Evolutionary conservation across 2,888 invertebrate genomes (phyloP).

Genomic region (Polydrusus tereticollis): DNA sequence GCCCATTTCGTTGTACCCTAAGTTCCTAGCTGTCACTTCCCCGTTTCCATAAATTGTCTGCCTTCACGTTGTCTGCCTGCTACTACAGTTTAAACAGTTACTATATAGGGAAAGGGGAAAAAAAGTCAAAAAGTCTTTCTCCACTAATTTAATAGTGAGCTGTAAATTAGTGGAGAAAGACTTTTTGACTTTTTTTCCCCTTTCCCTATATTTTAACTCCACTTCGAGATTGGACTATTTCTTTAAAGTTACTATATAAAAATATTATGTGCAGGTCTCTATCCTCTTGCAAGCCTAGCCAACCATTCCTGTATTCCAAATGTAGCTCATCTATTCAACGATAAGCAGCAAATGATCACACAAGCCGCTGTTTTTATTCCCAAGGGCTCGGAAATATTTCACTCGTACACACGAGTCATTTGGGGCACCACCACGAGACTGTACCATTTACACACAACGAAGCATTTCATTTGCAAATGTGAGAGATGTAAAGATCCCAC

Average conservation of each 20-base stretch:
- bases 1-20: too few species aligned
- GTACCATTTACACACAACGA: constrained; percentile 74
- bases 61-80: too few species aligned
- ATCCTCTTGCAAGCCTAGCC: constrained; percentile 76
- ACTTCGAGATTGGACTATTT: too few species aligned
- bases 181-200: too few species aligned
- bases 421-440: constrained; percentile 79
- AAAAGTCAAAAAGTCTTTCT: too few species aligned
- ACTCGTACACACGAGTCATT: constrained; percentile 75
- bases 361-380: constrained; percentile 73
- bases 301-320: constrained; percentile 81
- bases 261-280: constrained; percentile 68
- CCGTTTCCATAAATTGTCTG: too few species aligned
- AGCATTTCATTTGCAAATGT: constrained; percentile 78
- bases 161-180: too few species aligned
- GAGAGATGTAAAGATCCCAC: constrained; percentile 74
- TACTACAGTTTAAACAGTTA: too few species aligned
- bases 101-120: too few species aligned
- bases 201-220: too few species aligned
- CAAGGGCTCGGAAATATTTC: constrained; percentile 75
- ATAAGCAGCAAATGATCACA: constrained; percentile 72
- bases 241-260: not conserved
- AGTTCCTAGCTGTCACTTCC: too few species aligned
- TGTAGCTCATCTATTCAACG: constrained; percentile 74
- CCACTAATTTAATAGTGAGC: too few species aligned